Evolutionary conservation across 1,140 invertebrate genomes (phyloP).

Genomic region (Drosophila navojoa): DNA sequence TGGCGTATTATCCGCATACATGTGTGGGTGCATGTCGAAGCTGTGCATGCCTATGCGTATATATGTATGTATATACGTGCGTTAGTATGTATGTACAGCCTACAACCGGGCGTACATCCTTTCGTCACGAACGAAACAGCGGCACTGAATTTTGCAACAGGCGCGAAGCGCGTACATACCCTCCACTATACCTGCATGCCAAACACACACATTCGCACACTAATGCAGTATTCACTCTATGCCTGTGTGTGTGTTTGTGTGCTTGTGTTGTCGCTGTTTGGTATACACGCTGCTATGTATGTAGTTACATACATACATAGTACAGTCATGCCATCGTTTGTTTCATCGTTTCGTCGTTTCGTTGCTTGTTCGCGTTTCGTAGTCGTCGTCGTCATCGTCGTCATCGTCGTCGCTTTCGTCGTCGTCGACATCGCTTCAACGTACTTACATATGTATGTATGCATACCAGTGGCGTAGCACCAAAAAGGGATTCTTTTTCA

Average conservation of each 20-base stretch:
- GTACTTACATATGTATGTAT: conserved; percentile 33
- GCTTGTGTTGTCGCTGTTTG: conserved; percentile 19
- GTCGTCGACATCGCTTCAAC: conserved; percentile 37
- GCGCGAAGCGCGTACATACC: conserved; percentile 55
- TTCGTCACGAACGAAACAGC: conserved; percentile 73
- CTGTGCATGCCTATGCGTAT: background rate
- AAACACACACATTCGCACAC: conserved; percentile 1
- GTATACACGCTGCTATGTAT: conserved; percentile 27
- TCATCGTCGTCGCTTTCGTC: conserved; percentile 9
- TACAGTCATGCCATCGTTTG: conserved; percentile 56
- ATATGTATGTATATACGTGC: conserved; percentile 16
- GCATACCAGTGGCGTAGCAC: conserved; percentile 21
- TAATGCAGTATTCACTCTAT: conserved; percentile 6
- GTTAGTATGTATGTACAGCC: conserved; percentile 45
- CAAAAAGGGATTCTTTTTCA: background rate
- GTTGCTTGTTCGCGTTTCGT: conserved; percentile 30
- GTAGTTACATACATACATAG: conserved; percentile 45
- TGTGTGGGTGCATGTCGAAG: background rate
- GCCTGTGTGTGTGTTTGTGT: conserved; percentile 4
- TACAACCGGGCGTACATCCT: conserved; percentile 73
- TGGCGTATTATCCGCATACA: conserved; percentile 29
- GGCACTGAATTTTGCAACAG: conserved; percentile 77
- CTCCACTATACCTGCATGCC: conserved; percentile 29
- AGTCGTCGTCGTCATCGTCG: conserved; percentile 17
- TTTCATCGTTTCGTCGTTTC: conserved; percentile 59